These are phyloP conservation scores for Vanacampus margaritifer DNA, from an alignment of 2,113 vertebrate genomes.

Conservation along the genomic window DNA sequence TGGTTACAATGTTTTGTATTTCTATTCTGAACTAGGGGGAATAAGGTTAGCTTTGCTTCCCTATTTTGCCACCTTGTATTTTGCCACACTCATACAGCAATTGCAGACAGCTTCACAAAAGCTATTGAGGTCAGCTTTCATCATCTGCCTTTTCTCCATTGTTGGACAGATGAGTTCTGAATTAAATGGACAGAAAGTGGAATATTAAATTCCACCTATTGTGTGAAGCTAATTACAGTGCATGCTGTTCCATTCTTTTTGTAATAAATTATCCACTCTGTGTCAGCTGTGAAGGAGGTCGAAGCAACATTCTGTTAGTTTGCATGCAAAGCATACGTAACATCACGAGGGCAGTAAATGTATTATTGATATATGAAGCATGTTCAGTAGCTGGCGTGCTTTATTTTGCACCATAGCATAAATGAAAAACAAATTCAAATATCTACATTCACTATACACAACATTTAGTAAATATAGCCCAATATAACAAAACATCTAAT, in stretches of 20 bases:
- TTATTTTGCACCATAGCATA: neutral
- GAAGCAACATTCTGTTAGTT: neutral
- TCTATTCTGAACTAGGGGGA: conserved; percentile 40
- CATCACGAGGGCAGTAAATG: neutral
- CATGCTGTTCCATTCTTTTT: neutral
- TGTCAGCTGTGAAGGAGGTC: neutral
- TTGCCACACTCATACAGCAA: conserved; percentile 39
- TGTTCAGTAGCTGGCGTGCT: neutral
- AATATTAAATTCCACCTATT: conserved; percentile 22
- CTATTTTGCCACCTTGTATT: conserved; percentile 49
- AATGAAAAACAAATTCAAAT: neutral
- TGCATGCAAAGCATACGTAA: neutral
- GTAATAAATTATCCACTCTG: conserved; percentile 11
- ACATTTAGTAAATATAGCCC: neutral
- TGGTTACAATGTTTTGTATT: conserved; percentile 6
- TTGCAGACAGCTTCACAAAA: conserved; percentile 42
- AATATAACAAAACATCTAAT: neutral
- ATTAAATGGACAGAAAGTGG: conserved; percentile 49
- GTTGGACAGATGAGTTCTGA: conserved; percentile 39
- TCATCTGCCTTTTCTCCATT: conserved; percentile 50
- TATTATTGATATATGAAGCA: neutral
- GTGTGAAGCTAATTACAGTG: conserved; percentile 33
- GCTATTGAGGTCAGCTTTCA: conserved; percentile 69
- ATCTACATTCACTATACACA: neutral
- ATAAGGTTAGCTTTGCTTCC: conserved; percentile 48